These are phyloP conservation scores for Pammene fasciana DNA, from an alignment of 2,888 invertebrate genomes.

Conservation along the genomic window DNA sequence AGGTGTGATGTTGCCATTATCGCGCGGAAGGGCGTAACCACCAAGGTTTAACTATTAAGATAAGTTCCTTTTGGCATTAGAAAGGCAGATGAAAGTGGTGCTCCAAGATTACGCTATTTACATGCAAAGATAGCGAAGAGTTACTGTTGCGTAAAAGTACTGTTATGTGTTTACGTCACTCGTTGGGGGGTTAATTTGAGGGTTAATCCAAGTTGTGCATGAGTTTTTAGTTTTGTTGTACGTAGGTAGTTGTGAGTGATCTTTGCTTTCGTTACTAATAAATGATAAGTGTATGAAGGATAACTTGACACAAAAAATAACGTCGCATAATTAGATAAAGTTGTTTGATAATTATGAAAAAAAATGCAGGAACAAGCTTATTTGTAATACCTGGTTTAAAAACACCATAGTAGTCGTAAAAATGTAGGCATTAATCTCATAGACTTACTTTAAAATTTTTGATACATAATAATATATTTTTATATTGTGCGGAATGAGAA, in stretches of 20 bases:
- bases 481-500: too few species aligned
- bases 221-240: not conserved
- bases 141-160: constrained; percentile 20
- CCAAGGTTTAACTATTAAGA: not conserved
- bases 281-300: too few species aligned
- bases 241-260: not conserved
- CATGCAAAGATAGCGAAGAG: constrained; percentile 20
- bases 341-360: too few species aligned
- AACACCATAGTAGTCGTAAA: too few species aligned
- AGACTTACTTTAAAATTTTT: too few species aligned
- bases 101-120: constrained; percentile 28
- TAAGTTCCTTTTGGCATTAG: not conserved
- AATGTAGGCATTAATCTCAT: too few species aligned
- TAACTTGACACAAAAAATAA: too few species aligned
- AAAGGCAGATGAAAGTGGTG: constrained; percentile 22
- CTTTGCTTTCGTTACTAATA: too few species aligned
- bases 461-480: too few species aligned
- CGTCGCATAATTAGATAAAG: too few species aligned
- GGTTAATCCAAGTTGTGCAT: not conserved
- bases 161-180: constrained; percentile 20
- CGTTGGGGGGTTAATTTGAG: not conserved
- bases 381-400: too few species aligned
- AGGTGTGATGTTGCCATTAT: not conserved
- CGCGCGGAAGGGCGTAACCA: constrained; percentile 13
- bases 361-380: too few species aligned